Conservation (phyloP, 2,113 vertebrate genomes). For the Trematomus loennbergii region DNA sequence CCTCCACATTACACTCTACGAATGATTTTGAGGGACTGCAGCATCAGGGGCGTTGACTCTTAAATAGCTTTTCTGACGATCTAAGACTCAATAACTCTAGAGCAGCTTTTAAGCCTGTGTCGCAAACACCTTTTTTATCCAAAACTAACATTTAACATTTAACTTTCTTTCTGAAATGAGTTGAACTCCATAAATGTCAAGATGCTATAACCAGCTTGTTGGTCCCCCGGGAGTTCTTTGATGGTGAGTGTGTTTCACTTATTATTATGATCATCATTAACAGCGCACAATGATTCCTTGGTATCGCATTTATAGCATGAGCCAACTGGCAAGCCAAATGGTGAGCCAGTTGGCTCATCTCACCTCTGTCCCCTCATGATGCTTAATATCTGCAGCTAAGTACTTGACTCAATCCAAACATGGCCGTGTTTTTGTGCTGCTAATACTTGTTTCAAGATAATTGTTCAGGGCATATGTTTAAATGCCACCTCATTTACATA, state of each 20-base stretch:
- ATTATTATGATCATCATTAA: slow-evolving; percentile 52
- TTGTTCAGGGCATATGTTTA: slow-evolving; percentile 74
- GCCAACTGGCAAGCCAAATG: slow-evolving; percentile 54
- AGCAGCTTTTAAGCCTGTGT: slow-evolving; percentile 18
- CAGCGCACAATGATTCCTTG: slow-evolving; percentile 23
- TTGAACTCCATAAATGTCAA: slow-evolving; percentile 38
- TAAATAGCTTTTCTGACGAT: slow-evolving; percentile 39
- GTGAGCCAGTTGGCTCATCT: slow-evolving; percentile 51
- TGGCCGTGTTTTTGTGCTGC: slow-evolving; percentile 46
- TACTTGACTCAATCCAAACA: slow-evolving; percentile 43
- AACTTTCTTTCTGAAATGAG: slow-evolving; percentile 40
- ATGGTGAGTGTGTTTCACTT: slow-evolving; percentile 23
- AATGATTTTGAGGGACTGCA: slow-evolving; percentile 53
- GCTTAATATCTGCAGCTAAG: slow-evolving; percentile 57
- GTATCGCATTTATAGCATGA: slow-evolving; percentile 20
- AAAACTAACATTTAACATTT: slow-evolving; percentile 28
- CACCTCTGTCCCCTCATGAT: slow-evolving; percentile 54
- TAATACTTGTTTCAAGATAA: slow-evolving; percentile 75
- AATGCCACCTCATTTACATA: slow-evolving; percentile 80
- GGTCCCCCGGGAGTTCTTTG: slow-evolving; percentile 18
- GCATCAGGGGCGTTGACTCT: slow-evolving; percentile 41
- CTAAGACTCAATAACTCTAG: slow-evolving; percentile 13
- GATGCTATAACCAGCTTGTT: slow-evolving; percentile 30
- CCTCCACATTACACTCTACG: slow-evolving; percentile 49
- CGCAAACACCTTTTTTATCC: slow-evolving; percentile 25